These are phyloP conservation scores for Eulithis prunata DNA, from an alignment of 2,888 invertebrate species.

Conservation along the genomic window DNA sequence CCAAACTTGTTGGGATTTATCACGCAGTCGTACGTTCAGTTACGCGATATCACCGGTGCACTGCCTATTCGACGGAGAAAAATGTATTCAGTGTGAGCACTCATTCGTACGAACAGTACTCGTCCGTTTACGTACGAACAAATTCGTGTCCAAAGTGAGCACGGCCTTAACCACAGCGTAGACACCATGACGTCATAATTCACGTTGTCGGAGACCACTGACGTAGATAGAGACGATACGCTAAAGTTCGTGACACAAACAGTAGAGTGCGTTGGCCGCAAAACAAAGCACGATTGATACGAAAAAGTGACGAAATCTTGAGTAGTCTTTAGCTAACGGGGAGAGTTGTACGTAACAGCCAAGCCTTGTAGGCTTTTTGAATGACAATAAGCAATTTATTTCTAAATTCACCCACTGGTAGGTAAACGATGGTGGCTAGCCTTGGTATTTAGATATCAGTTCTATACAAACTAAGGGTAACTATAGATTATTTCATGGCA, in stretches of 20 bases:
- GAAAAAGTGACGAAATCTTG: conserved; percentile 68
- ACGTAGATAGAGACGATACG: conserved; percentile 35
- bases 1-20: too few relatives aligned
- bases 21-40: too few relatives aligned
- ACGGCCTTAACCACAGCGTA: too few relatives aligned
- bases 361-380: conserved; percentile 22
- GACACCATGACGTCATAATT: neutral
- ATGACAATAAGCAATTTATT: conserved; percentile 10
- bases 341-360: conserved; percentile 44
- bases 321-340: conserved; percentile 60
- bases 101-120: too few relatives aligned
- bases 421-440: neutral
- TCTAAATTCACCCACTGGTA: neutral
- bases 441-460: too few relatives aligned
- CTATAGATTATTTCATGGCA: too few relatives aligned
- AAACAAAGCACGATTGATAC: conserved; percentile 80
- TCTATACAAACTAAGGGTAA: too few relatives aligned
- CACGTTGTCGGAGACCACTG: neutral
- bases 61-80: too few relatives aligned
- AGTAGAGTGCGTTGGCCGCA: conserved; percentile 73
- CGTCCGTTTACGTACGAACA: too few relatives aligned
- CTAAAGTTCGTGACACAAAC: conserved; percentile 48
- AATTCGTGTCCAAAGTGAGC: too few relatives aligned
- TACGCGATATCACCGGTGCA: too few relatives aligned
- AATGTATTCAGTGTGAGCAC: too few relatives aligned